These are phyloP conservation scores for Phalera bucephala DNA, from an alignment of 2,888 invertebrate species.

Conservation along the genomic window DNA sequence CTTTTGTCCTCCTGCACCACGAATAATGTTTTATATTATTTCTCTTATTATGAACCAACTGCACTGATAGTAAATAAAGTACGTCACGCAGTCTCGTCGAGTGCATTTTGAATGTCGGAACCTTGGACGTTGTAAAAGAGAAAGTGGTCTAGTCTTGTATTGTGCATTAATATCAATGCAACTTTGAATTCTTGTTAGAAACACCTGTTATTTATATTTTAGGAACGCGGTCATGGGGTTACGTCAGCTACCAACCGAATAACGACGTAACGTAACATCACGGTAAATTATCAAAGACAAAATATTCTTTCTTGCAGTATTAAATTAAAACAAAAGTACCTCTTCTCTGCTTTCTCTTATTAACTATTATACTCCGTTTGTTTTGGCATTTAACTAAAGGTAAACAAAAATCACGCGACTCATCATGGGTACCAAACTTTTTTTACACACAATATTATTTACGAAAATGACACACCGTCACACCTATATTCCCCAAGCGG, in stretches of 20 bases:
- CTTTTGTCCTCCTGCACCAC: conserved; percentile 83
- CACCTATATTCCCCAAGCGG: too few species aligned
- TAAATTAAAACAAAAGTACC: too few species aligned
- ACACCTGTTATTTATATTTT: not conserved
- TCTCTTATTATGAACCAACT: not conserved
- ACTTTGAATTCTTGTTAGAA: not conserved
- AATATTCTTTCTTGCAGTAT: too few species aligned
- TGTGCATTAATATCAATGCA: not conserved
- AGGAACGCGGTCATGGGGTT: not conserved
- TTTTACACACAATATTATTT: too few species aligned
- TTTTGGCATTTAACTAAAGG: too few species aligned
- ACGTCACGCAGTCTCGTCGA: conserved; percentile 1
- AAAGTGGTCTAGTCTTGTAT: conserved; percentile 1
- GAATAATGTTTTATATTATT: conserved; percentile 2
- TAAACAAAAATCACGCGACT: too few species aligned
- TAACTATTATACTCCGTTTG: too few species aligned
- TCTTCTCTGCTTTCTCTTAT: too few species aligned
- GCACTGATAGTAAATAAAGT: not conserved
- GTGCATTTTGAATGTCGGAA: conserved; percentile 2
- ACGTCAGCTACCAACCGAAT: not conserved
- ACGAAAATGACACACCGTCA: too few species aligned
- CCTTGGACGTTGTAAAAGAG: not conserved
- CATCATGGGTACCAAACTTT: too few species aligned
- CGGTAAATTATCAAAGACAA: too few species aligned
- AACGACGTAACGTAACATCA: too few species aligned